Evolutionary conservation across 2,797 vertebrate genomes (phyloP).

Genomic region (Champsocephalus esox): DNA sequence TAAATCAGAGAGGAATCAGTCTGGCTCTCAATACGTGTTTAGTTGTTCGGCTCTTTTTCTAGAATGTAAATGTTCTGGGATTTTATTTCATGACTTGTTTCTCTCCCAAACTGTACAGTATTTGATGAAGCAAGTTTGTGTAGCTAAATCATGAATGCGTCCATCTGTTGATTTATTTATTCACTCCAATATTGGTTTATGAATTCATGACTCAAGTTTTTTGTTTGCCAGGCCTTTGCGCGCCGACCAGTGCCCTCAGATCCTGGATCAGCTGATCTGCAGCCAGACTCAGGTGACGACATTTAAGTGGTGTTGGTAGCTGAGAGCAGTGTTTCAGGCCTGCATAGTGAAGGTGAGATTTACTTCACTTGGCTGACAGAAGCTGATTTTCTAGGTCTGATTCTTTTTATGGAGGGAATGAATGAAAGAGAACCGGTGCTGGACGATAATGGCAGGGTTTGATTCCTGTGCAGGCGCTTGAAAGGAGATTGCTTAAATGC

Average conservation of each 20-base stretch:
- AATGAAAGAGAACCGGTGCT: neutral
- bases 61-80: neutral
- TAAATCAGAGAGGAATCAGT: neutral
- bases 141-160: neutral
- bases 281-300: slow-evolving; percentile 54
- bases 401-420: slow-evolving; percentile 28
- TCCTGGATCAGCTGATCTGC: slow-evolving; percentile 65
- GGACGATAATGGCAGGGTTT: neutral
- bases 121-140: neutral
- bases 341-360: slow-evolving; percentile 39
- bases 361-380: slow-evolving; percentile 49
- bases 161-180: slow-evolving; percentile 18
- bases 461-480: neutral
- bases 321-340: slow-evolving; percentile 50
- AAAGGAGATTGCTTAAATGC: neutral
- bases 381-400: slow-evolving; percentile 31
- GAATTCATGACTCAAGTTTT: slow-evolving; percentile 5
- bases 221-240: slow-evolving; percentile 9
- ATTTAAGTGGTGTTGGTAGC: slow-evolving; percentile 66
- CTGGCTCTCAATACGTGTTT: neutral
- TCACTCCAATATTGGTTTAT: neutral
- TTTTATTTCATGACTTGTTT: neutral
- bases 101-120: neutral
- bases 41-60: neutral
- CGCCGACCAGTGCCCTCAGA: slow-evolving; percentile 31